phyloP scores from a whole-genome alignment of 2,797 vertebrate species.

The Propithecus deckenii region DNA sequence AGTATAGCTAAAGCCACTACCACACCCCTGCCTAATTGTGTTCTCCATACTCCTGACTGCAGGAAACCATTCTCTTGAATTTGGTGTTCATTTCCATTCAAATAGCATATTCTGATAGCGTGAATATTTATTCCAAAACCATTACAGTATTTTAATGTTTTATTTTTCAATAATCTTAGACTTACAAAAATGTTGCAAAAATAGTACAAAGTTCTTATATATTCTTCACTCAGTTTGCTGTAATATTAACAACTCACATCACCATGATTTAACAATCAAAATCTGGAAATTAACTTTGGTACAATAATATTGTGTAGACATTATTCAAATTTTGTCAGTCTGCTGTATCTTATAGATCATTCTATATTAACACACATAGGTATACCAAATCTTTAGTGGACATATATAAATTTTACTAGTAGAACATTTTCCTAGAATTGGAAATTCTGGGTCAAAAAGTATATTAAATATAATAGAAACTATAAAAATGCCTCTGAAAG shows the following conservation, averaged over 20 bases:
- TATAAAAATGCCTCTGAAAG: background rate
- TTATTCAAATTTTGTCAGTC: background rate
- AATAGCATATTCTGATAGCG: background rate
- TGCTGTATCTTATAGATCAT: background rate
- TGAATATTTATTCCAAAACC: background rate
- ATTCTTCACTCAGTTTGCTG: background rate
- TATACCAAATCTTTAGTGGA: background rate
- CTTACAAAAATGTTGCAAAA: background rate
- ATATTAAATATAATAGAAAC: background rate
- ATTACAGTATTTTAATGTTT: background rate
- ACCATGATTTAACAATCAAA: background rate
- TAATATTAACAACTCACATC: background rate
- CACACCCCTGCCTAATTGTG: rapidly evolving
- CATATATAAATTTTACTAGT: background rate
- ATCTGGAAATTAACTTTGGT: background rate
- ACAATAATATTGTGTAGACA: background rate
- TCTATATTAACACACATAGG: background rate
- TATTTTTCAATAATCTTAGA: background rate
- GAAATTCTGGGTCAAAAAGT: background rate
- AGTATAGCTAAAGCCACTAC: rapidly evolving
- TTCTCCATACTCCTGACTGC: background rate
- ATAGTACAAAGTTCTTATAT: background rate
- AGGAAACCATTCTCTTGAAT: background rate
- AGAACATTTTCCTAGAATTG: background rate
- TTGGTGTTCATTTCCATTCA: background rate